phyloP scores from a whole-genome alignment of 2,888 invertebrate genomes.

The Dynastes maya region DNA sequence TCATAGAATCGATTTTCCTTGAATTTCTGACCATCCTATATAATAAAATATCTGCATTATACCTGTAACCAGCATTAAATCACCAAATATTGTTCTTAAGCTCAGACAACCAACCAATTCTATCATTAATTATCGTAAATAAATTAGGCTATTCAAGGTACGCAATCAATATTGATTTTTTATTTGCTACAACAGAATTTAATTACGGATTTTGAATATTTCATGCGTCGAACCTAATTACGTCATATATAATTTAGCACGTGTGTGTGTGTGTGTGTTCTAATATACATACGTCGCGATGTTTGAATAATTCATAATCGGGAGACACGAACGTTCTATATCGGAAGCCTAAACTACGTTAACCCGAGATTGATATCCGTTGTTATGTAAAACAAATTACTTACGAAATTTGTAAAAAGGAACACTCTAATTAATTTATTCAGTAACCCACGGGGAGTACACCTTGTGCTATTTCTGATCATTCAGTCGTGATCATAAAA shows the following conservation, averaged over 20 bases:
- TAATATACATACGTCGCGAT: not conserved
- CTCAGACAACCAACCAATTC: too few relatives aligned
- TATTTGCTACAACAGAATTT: conserved; percentile 11
- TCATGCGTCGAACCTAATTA: conserved; percentile 23
- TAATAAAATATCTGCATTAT: too few relatives aligned
- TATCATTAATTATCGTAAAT: too few relatives aligned
- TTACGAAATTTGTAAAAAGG: not conserved
- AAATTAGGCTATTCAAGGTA: too few relatives aligned
- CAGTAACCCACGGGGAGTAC: too few relatives aligned
- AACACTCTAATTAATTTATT: conserved; percentile 7
- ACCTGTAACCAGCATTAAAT: too few relatives aligned
- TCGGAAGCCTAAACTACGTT: conserved; percentile 1
- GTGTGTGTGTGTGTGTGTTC: not conserved
- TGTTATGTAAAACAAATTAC: not conserved
- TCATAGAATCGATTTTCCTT: too few relatives aligned
- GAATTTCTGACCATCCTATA: too few relatives aligned
- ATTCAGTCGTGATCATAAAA: too few relatives aligned
- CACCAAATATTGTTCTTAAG: too few relatives aligned
- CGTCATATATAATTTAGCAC: conserved; percentile 23
- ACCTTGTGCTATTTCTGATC: too few relatives aligned
- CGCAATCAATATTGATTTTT: not conserved
- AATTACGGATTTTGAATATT: conserved; percentile 33
- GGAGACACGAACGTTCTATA: conserved; percentile 14
- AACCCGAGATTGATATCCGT: conserved; percentile 3
- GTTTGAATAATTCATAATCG: conserved; percentile 21